Evolutionary conservation across 2,797 vertebrate species (phyloP), one percentile per base, ranked within the genome.

Genomic region (Apodemus agrarius): DNA sequence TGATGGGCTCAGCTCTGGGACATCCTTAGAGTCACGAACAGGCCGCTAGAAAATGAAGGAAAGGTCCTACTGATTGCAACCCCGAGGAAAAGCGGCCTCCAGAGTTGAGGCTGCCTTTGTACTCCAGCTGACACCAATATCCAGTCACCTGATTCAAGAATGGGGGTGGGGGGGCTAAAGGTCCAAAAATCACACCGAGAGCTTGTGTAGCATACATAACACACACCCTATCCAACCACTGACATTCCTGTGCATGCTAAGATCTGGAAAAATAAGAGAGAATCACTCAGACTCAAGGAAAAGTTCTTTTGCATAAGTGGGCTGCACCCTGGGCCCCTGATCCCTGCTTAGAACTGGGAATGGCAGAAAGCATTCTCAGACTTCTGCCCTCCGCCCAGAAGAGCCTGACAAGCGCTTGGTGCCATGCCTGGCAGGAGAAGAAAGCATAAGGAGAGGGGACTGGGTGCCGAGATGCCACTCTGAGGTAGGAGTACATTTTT

Each of bases 11-110:
- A 96, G 84, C 79, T 97, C 96, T 40, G 87, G 81, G 80, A 89
- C 91, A 67, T 90, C 59, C 84, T 97, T 86, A 75, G 85, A 87
- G 96, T 97, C 69, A 88, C 80, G 88, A 59, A 88, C 52, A 96
- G 87, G 87, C 92, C 97, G 91, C 87, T 95, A 29, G 91, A 93
- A 94, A 80, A 94, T 72, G 34, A 82, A 37, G 78, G 81, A 75
- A 96, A 74, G 83, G 54, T 96, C 1, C 0, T 83, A 91, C 95
- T 95, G 84, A 81, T 54, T 65, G 93, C 89, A 79, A 81, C 82
- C 82, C 97, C 96, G 97, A 96, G 87, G 97, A 96, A 97, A 98
- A 97, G 97, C 86, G 97, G 97, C 94, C 97, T 79, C 96, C 86
- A 63, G 10, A 75, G 61, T 57, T 74, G 76, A 49, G 95, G 69